A percentile compares a stretch with the other conserved stretches of the same genome.
phyloP scores from a whole-genome alignment of 2,888 invertebrate species.

The Iphiclides podalirius region DNA sequence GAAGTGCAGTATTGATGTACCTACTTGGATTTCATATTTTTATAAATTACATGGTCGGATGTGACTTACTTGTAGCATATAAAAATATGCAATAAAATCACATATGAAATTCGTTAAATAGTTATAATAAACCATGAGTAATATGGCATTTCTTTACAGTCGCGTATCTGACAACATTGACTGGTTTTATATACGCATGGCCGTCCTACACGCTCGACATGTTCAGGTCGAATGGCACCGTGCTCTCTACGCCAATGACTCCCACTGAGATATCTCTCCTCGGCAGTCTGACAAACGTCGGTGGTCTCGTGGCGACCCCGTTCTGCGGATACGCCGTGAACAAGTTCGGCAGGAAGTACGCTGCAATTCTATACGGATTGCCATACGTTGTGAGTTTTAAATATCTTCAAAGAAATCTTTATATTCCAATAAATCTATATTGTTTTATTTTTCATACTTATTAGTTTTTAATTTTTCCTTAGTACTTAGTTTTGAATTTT shows the following conservation, averaged over 20 bases:
- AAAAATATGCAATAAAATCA: no score
- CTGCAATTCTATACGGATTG: constrained; percentile 59
- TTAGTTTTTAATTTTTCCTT: no score
- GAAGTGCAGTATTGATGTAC: no score
- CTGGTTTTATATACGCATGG: constrained; percentile 63
- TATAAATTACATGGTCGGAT: no score
- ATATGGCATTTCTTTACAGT: constrained; percentile 39
- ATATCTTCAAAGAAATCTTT: no score
- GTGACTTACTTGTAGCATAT: no score
- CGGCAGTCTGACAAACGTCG: constrained; percentile 60
- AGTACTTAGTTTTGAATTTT: no score
- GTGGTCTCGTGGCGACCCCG: constrained; percentile 56
- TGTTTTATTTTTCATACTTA: no score
- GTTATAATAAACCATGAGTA: no score
- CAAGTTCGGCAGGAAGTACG: constrained; percentile 59
- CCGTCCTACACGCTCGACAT: constrained; percentile 60
- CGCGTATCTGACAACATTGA: constrained; percentile 51
- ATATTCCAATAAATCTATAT: no score
- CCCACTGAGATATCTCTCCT: constrained; percentile 54
- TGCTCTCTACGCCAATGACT: constrained; percentile 52
- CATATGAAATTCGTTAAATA: no score
- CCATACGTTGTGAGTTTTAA: constrained; percentile 56
- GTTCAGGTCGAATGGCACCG: constrained; percentile 58
- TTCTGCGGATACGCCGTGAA: constrained; percentile 57
- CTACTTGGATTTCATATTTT: no score